Evolutionary conservation across 2,113 vertebrate species (phyloP).

Genomic region (Hemichromis elongatus): DNA sequence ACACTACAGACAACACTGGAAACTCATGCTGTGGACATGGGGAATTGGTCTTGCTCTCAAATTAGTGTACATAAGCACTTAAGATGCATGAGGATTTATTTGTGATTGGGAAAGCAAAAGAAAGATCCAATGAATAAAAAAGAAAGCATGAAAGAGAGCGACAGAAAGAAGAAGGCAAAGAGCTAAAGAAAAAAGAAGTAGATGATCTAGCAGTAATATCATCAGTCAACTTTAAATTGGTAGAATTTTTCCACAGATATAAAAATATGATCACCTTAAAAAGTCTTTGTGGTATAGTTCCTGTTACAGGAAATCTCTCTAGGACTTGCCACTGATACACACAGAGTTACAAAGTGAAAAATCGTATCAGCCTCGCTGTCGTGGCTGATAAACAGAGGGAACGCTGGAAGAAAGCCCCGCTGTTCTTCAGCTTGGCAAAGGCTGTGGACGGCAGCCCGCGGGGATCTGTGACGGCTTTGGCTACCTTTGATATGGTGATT

Average conservation of each 20-base stretch:
- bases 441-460: neutral
- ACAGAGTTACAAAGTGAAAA: neutral
- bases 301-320: neutral
- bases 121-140: neutral
- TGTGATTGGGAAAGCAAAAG: neutral
- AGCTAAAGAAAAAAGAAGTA: neutral
- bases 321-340: neutral
- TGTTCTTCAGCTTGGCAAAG: conserved; percentile 24
- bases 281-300: neutral
- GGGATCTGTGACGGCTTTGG: conserved; percentile 15
- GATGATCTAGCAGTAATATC: neutral
- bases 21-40: neutral
- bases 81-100: neutral
- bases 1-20: neutral
- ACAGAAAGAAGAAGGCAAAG: neutral
- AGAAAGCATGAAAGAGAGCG: too few relatives aligned
- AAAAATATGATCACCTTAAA: neutral
- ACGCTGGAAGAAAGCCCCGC: conserved; percentile 19
- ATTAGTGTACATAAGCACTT: neutral
- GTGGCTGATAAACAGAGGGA: neutral
- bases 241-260: neutral
- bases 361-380: neutral
- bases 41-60: neutral
- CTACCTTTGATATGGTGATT: conserved; percentile 69
- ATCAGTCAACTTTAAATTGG: neutral